Percentiles rank a stretch among this genome's conserved stretches.
These are phyloP conservation scores for Drosophila mercatorum DNA, from an alignment of 2,888 invertebrate genomes.

Conservation along the genomic window DNA sequence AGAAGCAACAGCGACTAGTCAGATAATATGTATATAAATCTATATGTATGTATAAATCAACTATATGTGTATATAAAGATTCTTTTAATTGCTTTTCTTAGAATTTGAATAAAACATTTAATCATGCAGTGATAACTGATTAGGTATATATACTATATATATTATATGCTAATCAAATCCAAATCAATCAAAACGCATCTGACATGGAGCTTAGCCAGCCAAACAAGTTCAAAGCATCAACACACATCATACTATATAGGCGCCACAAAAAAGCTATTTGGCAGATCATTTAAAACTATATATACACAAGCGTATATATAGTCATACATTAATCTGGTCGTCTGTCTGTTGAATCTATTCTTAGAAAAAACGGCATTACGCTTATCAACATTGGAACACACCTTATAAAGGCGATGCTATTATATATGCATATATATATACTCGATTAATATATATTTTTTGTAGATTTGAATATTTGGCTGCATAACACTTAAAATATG, in stretches of 20 bases:
- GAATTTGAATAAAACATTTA: conserved; percentile 2
- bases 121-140: background rate
- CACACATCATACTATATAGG: conserved; percentile 40
- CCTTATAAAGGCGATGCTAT: conserved; percentile 32
- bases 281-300: conserved; percentile 34
- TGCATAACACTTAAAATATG: background rate
- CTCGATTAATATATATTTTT: background rate
- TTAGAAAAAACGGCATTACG: conserved; percentile 46
- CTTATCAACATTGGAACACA: conserved; percentile 42
- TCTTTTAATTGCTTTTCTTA: background rate
- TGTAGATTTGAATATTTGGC: conserved; percentile 3
- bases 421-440: background rate
- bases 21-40: conserved; percentile 58
- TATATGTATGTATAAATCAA: conserved; percentile 8
- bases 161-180: background rate
- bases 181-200: conserved; percentile 13
- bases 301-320: background rate
- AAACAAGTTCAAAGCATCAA: conserved; percentile 56
- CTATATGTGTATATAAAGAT: no score
- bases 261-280: conserved; percentile 36
- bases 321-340: conserved; percentile 7
- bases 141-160: background rate
- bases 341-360: conserved; percentile 40
- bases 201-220: conserved; percentile 13
- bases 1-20: conserved; percentile 18